These are phyloP conservation scores for Indri indri DNA, from an alignment of 2,113 vertebrate genomes.

Conservation along the genomic window DNA sequence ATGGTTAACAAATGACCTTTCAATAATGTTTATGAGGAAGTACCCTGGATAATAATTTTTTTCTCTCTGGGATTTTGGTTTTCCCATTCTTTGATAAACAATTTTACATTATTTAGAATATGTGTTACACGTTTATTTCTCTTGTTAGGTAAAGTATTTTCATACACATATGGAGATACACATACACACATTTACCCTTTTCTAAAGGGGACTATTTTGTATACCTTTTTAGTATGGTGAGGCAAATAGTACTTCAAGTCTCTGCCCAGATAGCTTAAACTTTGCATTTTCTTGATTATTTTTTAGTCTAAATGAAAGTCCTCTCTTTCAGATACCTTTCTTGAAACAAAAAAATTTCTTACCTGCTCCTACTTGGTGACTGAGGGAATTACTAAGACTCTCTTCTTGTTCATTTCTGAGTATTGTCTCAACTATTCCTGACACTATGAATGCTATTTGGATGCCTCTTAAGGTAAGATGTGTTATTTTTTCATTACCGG, in stretches of 20 bases:
- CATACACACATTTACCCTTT: background rate
- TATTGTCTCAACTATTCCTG: slow-evolving; percentile 67
- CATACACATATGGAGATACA: background rate
- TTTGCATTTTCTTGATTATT: background rate
- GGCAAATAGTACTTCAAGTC: background rate
- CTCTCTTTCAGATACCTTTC: slow-evolving; percentile 73
- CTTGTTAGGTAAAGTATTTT: slow-evolving; percentile 36
- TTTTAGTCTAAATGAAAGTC: slow-evolving; percentile 55
- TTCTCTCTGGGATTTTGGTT: background rate
- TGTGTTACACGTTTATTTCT: background rate
- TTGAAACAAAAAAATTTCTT: slow-evolving; percentile 57
- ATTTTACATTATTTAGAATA: slow-evolving; percentile 40
- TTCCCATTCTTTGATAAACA: slow-evolving; percentile 45
- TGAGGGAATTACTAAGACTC: slow-evolving; percentile 52
- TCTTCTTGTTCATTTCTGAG: slow-evolving; percentile 19
- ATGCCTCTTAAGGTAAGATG: slow-evolving; percentile 80
- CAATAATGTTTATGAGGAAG: slow-evolving; percentile 22
- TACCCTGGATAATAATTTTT: slow-evolving; percentile 27
- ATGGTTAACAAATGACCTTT: slow-evolving; percentile 31
- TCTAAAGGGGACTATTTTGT: background rate
- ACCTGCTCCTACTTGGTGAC: slow-evolving; percentile 17
- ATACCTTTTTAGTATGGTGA: background rate
- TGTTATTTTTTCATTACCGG: background rate
- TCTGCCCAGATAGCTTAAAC: background rate
- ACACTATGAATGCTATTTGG: slow-evolving; percentile 81